Evolutionary conservation across 2,888 invertebrate genomes (phyloP).

Genomic region (Tineola bisselliella): DNA sequence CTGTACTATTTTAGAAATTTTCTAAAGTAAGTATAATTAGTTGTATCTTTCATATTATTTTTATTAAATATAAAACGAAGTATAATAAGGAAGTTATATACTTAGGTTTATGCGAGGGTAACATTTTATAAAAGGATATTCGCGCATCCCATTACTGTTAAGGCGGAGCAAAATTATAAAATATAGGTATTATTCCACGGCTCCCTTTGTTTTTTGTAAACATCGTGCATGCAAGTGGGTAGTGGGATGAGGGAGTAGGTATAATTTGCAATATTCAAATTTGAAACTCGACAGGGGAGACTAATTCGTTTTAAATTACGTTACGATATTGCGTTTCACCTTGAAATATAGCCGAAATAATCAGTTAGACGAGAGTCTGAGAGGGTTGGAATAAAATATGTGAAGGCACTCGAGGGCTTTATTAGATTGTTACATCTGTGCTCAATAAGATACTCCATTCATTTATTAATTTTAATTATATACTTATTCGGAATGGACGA

Average conservation of each 20-base stretch:
- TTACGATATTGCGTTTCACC: slow-evolving; percentile 61
- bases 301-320: slow-evolving; percentile 68
- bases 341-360: slow-evolving; percentile 59
- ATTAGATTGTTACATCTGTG: slow-evolving; percentile 18
- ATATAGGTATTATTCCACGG: slow-evolving; percentile 30
- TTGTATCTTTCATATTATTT: too few relatives aligned
- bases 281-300: slow-evolving; percentile 52
- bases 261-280: slow-evolving; percentile 57
- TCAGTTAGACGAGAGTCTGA: slow-evolving; percentile 27
- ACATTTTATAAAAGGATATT: slow-evolving; percentile 16
- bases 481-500: neutral
- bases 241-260: slow-evolving; percentile 48
- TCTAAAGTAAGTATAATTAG: too few relatives aligned
- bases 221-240: slow-evolving; percentile 22
- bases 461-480: neutral
- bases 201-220: slow-evolving; percentile 59
- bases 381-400: slow-evolving; percentile 53
- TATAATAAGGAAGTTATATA: neutral
- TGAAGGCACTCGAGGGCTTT: slow-evolving; percentile 29
- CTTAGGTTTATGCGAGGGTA: neutral
- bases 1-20: too few relatives aligned
- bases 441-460: too few relatives aligned
- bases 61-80: too few relatives aligned
- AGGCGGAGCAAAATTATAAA: slow-evolving; percentile 49
- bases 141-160: slow-evolving; percentile 29